Evolutionary conservation across 2,888 invertebrate species (phyloP).

Genomic region (Temnothorax unifasciatus): DNA sequence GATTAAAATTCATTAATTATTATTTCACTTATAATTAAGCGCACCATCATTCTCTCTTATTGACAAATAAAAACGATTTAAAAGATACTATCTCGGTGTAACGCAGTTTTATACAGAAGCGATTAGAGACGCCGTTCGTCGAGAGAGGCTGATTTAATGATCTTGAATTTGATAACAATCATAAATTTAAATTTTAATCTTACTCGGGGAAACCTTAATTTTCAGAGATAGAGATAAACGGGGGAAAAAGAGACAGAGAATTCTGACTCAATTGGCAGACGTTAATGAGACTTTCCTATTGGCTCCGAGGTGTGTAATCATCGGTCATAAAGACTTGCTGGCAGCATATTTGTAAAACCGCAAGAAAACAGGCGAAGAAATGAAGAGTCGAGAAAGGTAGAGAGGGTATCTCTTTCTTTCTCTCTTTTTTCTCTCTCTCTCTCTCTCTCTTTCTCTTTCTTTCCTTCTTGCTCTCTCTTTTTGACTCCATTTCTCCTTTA

Average conservation of each 20-base stretch:
- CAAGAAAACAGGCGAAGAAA: conserved; percentile 31
- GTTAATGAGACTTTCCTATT: conserved; percentile 74
- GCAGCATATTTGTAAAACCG: conserved; percentile 60
- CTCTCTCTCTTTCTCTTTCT: background rate
- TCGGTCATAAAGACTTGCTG: conserved; percentile 75
- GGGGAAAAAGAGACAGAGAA: conserved; percentile 10
- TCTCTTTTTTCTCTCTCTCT: conserved; percentile 21
- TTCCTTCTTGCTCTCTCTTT: background rate
- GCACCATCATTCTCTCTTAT: background rate
- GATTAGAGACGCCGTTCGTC: background rate
- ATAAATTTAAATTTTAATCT: conserved; percentile 26
- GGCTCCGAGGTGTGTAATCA: conserved; percentile 76
- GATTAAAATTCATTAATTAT: background rate
- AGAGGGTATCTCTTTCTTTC: background rate
- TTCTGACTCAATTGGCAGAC: conserved; percentile 44
- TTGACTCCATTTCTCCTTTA: background rate
- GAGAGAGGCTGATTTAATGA: background rate
- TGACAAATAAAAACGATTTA: background rate
- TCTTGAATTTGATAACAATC: conserved; percentile 29
- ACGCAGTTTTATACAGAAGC: background rate
- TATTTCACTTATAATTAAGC: background rate
- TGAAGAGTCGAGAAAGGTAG: conserved; percentile 39
- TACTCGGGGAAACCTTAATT: conserved; percentile 25
- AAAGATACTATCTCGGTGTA: background rate
- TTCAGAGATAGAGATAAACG: conserved; percentile 10